Conservation (phyloP, 2,113 vertebrate species). For the Psophia crepitans region DNA sequence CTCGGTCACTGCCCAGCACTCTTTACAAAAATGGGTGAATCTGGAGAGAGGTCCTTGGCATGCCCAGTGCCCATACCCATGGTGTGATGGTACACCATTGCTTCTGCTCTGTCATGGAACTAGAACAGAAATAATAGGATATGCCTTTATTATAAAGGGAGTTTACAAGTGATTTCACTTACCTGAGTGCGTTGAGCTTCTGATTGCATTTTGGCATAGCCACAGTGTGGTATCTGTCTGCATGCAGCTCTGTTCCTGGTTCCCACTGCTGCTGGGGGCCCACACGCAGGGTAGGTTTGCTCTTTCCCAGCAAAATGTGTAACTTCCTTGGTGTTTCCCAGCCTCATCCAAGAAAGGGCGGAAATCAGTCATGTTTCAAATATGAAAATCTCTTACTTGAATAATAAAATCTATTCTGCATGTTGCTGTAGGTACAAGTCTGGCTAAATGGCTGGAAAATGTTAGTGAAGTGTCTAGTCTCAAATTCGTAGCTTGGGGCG, state of each 20-base stretch:
- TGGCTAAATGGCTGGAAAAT: neutral
- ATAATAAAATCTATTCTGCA: neutral
- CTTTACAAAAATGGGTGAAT: neutral
- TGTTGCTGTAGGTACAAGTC: neutral
- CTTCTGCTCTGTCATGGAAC: neutral
- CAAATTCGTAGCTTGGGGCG: neutral
- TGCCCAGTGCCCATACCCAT: accelerated
- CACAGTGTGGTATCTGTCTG: accelerated
- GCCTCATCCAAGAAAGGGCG: neutral
- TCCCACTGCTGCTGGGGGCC: accelerated
- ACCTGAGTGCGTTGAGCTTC: neutral
- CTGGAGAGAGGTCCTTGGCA: neutral
- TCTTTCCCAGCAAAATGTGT: neutral
- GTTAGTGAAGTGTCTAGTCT: neutral
- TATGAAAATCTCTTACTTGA: accelerated
- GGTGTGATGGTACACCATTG: neutral
- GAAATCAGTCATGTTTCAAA: neutral
- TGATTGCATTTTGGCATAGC: neutral
- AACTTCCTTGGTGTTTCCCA: neutral
- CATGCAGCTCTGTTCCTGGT: neutral
- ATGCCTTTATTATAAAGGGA: neutral
- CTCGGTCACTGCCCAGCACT: neutral
- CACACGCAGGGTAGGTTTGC: neutral
- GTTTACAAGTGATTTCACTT: neutral
- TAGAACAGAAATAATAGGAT: neutral